Evolutionary conservation across 1,140 invertebrate genomes (phyloP), one percentile per base, ranked within the genome.

Genomic region (Philopotamus ludificatus): DNA sequence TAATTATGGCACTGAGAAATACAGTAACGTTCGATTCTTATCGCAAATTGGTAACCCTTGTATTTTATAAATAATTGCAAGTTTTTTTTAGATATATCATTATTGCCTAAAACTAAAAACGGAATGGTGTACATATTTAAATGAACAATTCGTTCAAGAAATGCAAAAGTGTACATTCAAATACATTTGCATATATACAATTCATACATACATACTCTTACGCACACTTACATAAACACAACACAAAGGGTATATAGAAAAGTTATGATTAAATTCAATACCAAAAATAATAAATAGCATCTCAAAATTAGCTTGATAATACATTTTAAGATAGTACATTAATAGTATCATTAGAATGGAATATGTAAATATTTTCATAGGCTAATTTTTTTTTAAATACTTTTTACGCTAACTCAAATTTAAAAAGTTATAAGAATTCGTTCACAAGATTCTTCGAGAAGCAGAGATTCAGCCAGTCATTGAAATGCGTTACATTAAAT

Each of bases 201-300:
- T 34, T 7, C 28, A 34, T 34, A 34, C 12, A 12, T 34, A 34
- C 28, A 34, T 34, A 34, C 28, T n/a, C n/a, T n/a, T n/a, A n/a
- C n/a, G n/a, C n/a, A n/a, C n/a, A 39, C 34, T 39, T 39, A 44
- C 18, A 44, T 44, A 44, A 44, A n/a, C 34, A 15, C 41, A 44
- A 7, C 7, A 39, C 34, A 39, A 39, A 39, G 7, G 34, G n/a
- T 39, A 44, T 44, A 15, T 44, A 12, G 18, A 44, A 9, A 15
- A 44, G 18, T 9, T 3, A 2, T 2, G 41, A 44, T 15, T 1
- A 44, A 44, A 44, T 15, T 9, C 18, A 15, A 44, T 44, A 18
- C n/a, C 41, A 44, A 12, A 44, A 44, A 3, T 15, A 44, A 44
- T 44, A 44, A 2, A 44, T 15, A 44, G 41, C 9, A 44, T 44